Conservation (phyloP, 2,888 invertebrate genomes). For the Lasius platythorax region DNA sequence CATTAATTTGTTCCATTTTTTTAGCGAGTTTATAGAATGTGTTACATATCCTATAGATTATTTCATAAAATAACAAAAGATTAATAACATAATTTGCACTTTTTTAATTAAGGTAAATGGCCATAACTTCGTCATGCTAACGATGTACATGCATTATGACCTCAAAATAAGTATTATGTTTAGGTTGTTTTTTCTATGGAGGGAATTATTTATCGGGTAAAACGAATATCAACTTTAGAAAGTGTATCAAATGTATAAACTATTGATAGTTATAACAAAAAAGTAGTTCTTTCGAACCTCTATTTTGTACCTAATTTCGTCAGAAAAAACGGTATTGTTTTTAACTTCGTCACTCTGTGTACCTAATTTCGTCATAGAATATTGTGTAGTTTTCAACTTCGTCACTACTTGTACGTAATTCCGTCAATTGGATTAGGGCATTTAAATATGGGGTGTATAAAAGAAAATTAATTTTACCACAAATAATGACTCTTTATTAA, state of each 20-base stretch:
- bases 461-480: not conserved
- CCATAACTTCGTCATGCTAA: slow-evolving; percentile 2
- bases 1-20: no score
- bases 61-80: no score
- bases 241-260: not conserved
- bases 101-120: not conserved
- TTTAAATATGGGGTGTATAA: not conserved
- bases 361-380: not conserved
- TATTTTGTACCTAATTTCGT: not conserved
- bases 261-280: not conserved
- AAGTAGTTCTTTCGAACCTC: not conserved
- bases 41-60: no score
- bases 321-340: not conserved
- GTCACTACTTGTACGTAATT: not conserved
- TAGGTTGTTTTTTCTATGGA: slow-evolving; percentile 3
- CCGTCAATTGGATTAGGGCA: not conserved
- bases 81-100: no score
- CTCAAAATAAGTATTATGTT: slow-evolving; percentile 1
- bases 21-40: no score
- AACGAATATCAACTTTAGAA: not conserved
- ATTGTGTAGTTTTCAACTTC: not conserved
- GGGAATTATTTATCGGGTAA: not conserved
- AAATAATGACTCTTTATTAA: not conserved
- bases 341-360: not conserved
- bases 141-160: not conserved